These are phyloP conservation scores for Drosophila sp. DNA, from an alignment of 1,140 invertebrate genomes.

Conservation along the genomic window DNA sequence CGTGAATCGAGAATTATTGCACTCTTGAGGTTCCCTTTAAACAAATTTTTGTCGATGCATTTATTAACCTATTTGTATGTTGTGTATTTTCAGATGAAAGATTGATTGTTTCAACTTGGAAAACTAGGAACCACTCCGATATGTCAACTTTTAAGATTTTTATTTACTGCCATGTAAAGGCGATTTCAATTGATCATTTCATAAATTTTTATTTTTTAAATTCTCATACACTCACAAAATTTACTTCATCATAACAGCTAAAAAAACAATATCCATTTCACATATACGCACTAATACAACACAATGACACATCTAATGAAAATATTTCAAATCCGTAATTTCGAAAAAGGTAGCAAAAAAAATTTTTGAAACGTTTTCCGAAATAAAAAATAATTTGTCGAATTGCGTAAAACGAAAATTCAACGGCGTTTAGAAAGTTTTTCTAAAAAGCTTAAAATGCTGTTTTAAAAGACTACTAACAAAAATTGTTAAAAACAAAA, in stretches of 20 bases:
- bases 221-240: not conserved
- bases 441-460: not conserved
- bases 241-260: not conserved
- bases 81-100: too few relatives aligned
- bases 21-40: too few relatives aligned
- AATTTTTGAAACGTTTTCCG: conserved; percentile 46
- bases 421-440: conserved; percentile 12
- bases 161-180: too few relatives aligned
- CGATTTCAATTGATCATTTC: too few relatives aligned
- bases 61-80: too few relatives aligned
- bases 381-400: conserved; percentile 2
- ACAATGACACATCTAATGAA: not conserved
- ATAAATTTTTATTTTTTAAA: too few relatives aligned
- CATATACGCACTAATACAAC: conserved; percentile 2
- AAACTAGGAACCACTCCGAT: too few relatives aligned
- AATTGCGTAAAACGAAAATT: conserved; percentile 20
- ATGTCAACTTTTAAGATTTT: too few relatives aligned
- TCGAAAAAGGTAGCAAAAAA: conserved; percentile 32
- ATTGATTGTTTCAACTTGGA: too few relatives aligned
- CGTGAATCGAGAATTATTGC: too few relatives aligned
- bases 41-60: too few relatives aligned
- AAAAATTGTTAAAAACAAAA: conserved; percentile 23
- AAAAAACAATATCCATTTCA: not conserved
- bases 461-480: conserved; percentile 1
- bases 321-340: conserved; percentile 17